Percentiles rank a stretch among this genome's conserved stretches.
Evolutionary conservation across 2,797 vertebrate species (phyloP).

Genomic region (Sebastes glaucus): DNA sequence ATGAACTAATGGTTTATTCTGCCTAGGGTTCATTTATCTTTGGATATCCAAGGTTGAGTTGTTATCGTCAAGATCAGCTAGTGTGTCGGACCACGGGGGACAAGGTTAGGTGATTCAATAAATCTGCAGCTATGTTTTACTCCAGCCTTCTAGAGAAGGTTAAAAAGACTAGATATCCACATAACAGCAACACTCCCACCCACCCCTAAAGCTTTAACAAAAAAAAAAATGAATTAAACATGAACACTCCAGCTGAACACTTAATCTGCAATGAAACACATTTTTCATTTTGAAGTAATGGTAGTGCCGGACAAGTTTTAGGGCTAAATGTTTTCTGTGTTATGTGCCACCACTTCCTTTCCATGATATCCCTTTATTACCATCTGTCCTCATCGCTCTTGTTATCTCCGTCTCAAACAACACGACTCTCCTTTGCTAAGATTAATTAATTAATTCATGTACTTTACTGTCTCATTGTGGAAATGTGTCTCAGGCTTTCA

Average conservation of each 20-base stretch:
- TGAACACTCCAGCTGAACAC: not conserved
- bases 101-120: conserved; percentile 49
- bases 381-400: not conserved
- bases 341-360: not conserved
- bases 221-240: conserved; percentile 3
- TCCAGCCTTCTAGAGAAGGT: conserved; percentile 33
- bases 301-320: not conserved
- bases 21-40: conserved; percentile 2
- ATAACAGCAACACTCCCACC: not conserved
- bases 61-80: conserved; percentile 32
- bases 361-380: not conserved
- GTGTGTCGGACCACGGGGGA: conserved; percentile 36
- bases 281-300: not conserved
- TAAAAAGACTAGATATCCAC: conserved; percentile 7
- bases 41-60: conserved; percentile 33
- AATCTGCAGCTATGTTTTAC: conserved; percentile 3
- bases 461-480: not conserved
- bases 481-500: not conserved
- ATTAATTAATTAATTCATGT: not conserved
- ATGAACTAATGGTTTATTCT: conserved; percentile 1
- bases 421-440: not conserved
- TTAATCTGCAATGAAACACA: conserved; percentile 2
- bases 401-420: not conserved
- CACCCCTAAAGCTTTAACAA: not conserved
- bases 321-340: not conserved